Conservation (phyloP, 2,113 vertebrate genomes). For the Oenanthe melanoleuca region DNA sequence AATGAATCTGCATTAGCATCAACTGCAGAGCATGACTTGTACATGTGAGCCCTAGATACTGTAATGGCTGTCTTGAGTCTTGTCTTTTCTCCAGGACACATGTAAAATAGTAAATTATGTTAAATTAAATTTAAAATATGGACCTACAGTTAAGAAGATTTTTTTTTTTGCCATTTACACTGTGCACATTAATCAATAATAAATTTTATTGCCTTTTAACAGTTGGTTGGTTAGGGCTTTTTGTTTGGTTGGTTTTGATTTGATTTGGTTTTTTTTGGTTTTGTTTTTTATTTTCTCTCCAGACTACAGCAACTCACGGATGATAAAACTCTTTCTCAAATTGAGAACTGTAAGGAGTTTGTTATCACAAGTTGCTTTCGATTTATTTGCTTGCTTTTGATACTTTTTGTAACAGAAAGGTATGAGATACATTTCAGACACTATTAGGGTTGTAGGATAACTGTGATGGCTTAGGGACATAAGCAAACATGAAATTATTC, state of each 20-base stretch:
- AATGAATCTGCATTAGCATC: not conserved
- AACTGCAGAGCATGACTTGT: not conserved
- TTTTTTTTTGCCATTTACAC: not conserved
- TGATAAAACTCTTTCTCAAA: not conserved
- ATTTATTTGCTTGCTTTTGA: not conserved
- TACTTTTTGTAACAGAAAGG: not conserved
- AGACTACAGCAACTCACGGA: not conserved
- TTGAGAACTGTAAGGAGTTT: not conserved
- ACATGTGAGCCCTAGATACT: not conserved
- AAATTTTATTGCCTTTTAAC: not conserved
- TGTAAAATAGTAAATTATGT: not conserved
- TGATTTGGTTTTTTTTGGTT: not conserved
- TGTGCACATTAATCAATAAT: not conserved
- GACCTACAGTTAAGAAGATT: not conserved
- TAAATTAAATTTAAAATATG: not conserved
- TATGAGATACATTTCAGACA: not conserved
- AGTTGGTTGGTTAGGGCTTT: not conserved
- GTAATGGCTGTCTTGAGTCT: not conserved
- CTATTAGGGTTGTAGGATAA: not conserved
- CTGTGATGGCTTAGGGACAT: not conserved
- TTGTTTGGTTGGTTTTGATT: not conserved
- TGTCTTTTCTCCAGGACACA: not conserved
- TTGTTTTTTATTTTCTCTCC: not conserved
- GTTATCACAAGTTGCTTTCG: not conserved
- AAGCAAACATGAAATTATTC: not conserved